A percentile compares a stretch with the other conserved stretches of the same genome.
Conservation (phyloP, 1,140 invertebrate genomes). For the Drosophila mayri region DNA sequence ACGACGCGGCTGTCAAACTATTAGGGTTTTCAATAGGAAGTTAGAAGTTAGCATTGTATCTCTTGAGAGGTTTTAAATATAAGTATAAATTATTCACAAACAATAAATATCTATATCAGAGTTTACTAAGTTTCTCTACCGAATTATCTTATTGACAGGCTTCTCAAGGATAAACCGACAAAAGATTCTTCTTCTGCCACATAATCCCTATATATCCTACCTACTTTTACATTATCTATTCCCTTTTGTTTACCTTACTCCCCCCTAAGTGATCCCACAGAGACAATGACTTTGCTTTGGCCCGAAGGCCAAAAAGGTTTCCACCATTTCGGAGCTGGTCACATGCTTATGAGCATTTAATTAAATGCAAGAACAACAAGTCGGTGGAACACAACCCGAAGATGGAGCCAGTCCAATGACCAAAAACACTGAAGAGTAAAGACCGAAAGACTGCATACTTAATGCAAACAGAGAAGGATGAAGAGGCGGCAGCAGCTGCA, state of each 20-base stretch:
- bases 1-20: conserved; percentile 28
- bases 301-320: conserved; percentile 42
- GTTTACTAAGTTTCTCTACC: background rate
- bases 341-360: conserved; percentile 83
- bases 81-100: background rate
- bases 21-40: background rate
- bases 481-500: conserved; percentile 29
- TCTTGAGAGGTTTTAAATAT: background rate
- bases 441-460: conserved; percentile 76
- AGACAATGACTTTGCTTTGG: conserved; percentile 71
- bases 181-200: background rate
- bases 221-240: conserved; percentile 13
- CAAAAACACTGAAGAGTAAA: conserved; percentile 22
- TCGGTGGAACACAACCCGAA: background rate
- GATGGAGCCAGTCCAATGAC: conserved; percentile 12
- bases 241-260: conserved; percentile 1
- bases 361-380: conserved; percentile 79
- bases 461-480: conserved; percentile 46
- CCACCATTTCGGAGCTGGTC: conserved; percentile 43
- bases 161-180: background rate
- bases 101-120: background rate
- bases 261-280: conserved; percentile 38
- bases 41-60: background rate
- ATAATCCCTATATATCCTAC: background rate
- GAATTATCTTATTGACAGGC: background rate